These are phyloP conservation scores for Pipistrellus pipistrellus DNA, from an alignment of 2,797 vertebrate genomes.

Conservation along the genomic window DNA sequence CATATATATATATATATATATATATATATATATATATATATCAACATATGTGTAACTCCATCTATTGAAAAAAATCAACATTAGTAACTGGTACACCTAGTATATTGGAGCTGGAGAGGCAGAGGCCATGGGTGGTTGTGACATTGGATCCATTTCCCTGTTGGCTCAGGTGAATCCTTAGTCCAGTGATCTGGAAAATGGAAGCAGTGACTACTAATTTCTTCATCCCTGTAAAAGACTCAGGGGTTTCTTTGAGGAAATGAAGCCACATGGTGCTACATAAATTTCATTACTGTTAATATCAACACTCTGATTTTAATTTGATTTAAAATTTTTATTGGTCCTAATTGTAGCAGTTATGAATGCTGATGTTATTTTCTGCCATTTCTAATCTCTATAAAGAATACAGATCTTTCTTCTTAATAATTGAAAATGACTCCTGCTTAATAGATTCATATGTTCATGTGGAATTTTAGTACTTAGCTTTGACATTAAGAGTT, in stretches of 20 bases:
- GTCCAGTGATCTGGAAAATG: neutral
- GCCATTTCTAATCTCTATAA: conserved; percentile 83
- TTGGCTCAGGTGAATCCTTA: neutral
- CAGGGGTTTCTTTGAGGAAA: conserved; percentile 68
- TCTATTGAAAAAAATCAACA: too few species aligned
- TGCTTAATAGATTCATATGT: conserved; percentile 81
- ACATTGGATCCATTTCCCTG: neutral
- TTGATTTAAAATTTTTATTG: conserved; percentile 78
- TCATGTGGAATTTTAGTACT: conserved; percentile 80
- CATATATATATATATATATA: too few species aligned
- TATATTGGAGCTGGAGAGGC: neutral
- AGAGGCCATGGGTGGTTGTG: neutral
- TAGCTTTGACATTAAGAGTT: conserved; percentile 77
- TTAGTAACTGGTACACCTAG: too few species aligned
- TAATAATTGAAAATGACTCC: conserved; percentile 83
- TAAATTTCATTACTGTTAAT: conserved; percentile 79
- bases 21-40: too few species aligned
- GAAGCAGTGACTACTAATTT: neutral
- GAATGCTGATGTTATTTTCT: conserved; percentile 81
- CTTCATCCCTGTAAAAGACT: conserved; percentile 46
- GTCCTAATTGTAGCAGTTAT: conserved; percentile 74
- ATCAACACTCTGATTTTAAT: conserved; percentile 78
- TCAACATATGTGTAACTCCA: too few species aligned
- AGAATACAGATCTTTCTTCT: conserved; percentile 72
- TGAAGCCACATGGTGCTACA: conserved; percentile 62